Evolutionary conservation across 1,140 invertebrate genomes (phyloP), one percentile per base, ranked within the genome.

Genomic region (Matsumurasca onukii): DNA sequence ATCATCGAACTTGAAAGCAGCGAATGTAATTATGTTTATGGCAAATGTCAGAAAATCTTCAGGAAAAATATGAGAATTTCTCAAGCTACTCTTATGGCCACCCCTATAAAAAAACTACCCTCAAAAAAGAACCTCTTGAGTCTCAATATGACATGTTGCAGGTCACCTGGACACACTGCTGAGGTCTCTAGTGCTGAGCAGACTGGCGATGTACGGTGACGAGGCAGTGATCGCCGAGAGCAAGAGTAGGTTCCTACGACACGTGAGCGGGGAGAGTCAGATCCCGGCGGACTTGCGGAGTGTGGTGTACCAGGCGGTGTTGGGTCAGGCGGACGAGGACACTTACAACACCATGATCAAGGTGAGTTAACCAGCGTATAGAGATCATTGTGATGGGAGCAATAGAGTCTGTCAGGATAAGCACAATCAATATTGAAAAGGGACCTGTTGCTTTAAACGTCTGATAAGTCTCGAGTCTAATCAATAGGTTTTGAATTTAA

Each of bases 221-320:
- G 81, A 87, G 12, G 83, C 85, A 0, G 89, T 89, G 0, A 87
- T 95, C 17, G 81, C 83, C 5, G 90, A 95, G 77, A 93, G 94
- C 0, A 85, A 86, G 68, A 82, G 77, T 65, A 85, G 90, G 57
- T 95, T 97, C 79, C 82, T 85, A 51, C 81, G 79, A 24, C 92
- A 96, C 79, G 77, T 86, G 1, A 80, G 80, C 67, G 86, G 87
- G 29, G 81, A 80, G 67, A 77, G 79, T n/a, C 75, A 81, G 0
- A 81, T 98, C 67, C 85, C 91, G n/a, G 93, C 95, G 2, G 96
- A 98, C 84, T 80, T 99, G 48, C 86, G 95, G 34, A 86, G 86
- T 65, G 85, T 91, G 52, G 95, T 97, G 72, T 98, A 97, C 80
- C 87, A 88, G 74, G 91, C 91, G 5, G 92, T 93, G 17, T 81